These are phyloP conservation scores for Dipus sagitta DNA, from an alignment of 2,797 vertebrate species.

Conservation along the genomic window DNA sequence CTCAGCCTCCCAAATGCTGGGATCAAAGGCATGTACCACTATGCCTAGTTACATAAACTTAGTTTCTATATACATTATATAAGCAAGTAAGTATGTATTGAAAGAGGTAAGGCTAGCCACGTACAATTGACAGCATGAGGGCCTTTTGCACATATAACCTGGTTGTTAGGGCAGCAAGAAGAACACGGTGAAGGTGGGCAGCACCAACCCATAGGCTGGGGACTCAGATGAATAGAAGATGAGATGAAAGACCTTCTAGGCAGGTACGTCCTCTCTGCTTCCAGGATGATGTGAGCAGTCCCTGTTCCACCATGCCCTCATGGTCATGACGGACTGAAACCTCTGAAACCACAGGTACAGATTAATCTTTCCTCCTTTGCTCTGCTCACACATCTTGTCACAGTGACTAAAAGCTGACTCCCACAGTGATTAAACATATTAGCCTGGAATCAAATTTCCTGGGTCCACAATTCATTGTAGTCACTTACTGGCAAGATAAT, in stretches of 20 bases:
- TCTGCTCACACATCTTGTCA: not conserved
- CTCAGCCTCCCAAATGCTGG: no score
- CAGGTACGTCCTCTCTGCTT: no score
- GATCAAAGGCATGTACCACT: no score
- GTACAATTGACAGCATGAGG: not conserved
- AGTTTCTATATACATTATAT: not conserved
- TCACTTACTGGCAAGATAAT: not conserved
- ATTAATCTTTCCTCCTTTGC: not conserved
- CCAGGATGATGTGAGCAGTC: no score
- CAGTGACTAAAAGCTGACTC: not conserved
- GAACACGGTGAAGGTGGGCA: no score
- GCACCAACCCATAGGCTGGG: no score
- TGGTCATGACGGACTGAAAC: not conserved
- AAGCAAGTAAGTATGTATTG: not conserved
- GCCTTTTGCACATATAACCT: not conserved
- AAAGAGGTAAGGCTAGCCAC: constrained; percentile 19
- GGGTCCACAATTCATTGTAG: not conserved
- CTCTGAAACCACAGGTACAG: not conserved
- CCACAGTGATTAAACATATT: not conserved
- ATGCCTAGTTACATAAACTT: no score
- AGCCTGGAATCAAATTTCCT: constrained; percentile 58
- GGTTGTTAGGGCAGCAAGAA: constrained; percentile 6
- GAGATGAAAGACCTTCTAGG: no score
- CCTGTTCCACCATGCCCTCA: no score
- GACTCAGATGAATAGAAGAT: no score